Conservation (phyloP, 2,888 invertebrate genomes). For the Octodonta nipae region DNA sequence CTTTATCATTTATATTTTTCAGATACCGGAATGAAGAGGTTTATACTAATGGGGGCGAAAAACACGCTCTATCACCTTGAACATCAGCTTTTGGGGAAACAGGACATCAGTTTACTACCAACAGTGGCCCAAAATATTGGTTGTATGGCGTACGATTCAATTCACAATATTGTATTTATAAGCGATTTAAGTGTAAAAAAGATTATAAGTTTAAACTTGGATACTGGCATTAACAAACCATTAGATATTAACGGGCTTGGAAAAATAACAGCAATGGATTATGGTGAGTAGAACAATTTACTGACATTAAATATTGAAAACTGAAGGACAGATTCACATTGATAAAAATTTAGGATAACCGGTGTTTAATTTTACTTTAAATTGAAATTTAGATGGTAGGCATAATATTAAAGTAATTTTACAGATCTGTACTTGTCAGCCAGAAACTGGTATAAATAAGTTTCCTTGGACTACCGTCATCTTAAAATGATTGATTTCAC, state of each 20-base stretch:
- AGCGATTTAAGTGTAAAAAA: slow-evolving; percentile 39
- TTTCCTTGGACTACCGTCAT: no score
- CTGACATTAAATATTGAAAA: no score
- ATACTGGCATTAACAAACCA: slow-evolving; percentile 17
- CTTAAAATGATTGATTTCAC: no score
- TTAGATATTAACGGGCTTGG: slow-evolving; percentile 37
- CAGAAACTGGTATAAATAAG: no score
- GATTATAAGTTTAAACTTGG: slow-evolving; percentile 35
- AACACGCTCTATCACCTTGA: slow-evolving; percentile 47
- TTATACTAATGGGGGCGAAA: slow-evolving; percentile 47
- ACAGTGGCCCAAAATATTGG: slow-evolving; percentile 42
- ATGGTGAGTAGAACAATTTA: slow-evolving; percentile 34
- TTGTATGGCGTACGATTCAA: slow-evolving; percentile 53
- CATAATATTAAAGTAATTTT: no score
- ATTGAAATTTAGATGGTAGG: no score
- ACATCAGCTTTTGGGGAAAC: slow-evolving; percentile 53
- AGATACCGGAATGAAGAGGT: no score
- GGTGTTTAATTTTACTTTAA: no score
- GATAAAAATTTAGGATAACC: no score
- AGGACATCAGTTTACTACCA: slow-evolving; percentile 36
- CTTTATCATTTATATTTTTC: slow-evolving; percentile 14
- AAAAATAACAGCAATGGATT: slow-evolving; percentile 44
- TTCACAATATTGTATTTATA: slow-evolving; percentile 39
- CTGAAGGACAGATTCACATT: no score
- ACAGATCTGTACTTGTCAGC: no score